Percentiles rank a stretch among this genome's conserved stretches.
Evolutionary conservation across 2,888 invertebrate genomes (phyloP).

Genomic region (Ormyrus nitidulus): DNA sequence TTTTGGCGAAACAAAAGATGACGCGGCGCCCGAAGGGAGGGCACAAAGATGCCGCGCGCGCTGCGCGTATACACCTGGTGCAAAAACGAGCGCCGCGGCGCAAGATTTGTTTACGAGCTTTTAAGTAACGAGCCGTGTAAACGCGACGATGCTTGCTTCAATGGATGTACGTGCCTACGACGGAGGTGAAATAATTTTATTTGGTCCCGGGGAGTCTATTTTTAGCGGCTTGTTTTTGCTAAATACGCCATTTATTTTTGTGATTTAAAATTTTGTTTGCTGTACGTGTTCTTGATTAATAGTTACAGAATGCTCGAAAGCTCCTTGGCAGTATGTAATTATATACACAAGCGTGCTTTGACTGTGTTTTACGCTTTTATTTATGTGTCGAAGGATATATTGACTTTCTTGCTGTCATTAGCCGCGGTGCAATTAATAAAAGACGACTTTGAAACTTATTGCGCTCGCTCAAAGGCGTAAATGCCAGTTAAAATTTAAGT

Average conservation of each 20-base stretch:
- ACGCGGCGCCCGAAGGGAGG: background rate
- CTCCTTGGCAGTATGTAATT: constrained; percentile 10
- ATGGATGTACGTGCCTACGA: too few relatives aligned
- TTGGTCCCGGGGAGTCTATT: too few relatives aligned
- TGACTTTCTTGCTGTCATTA: constrained; percentile 33
- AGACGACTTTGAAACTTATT: constrained; percentile 27
- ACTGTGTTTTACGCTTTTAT: background rate
- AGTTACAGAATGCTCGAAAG: background rate
- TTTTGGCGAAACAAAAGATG: constrained; percentile 15
- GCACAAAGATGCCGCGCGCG: too few relatives aligned
- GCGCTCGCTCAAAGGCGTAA: constrained; percentile 4
- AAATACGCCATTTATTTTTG: too few relatives aligned
- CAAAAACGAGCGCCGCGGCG: too few relatives aligned
- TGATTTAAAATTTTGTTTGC: too few relatives aligned
- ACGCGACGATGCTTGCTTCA: too few relatives aligned
- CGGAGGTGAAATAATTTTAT: too few relatives aligned
- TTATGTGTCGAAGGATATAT: constrained; percentile 16
- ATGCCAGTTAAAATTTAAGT: constrained; percentile 33
- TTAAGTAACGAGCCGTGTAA: too few relatives aligned
- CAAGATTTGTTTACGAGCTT: too few relatives aligned
- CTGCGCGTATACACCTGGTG: too few relatives aligned
- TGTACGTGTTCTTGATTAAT: background rate
- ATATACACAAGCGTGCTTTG: background rate
- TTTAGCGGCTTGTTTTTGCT: too few relatives aligned
- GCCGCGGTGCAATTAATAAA: constrained; percentile 36